Percentiles rank a stretch among this genome's conserved stretches.
Conservation (phyloP, 2,888 invertebrate species). For the Hecatera dysodea region DNA sequence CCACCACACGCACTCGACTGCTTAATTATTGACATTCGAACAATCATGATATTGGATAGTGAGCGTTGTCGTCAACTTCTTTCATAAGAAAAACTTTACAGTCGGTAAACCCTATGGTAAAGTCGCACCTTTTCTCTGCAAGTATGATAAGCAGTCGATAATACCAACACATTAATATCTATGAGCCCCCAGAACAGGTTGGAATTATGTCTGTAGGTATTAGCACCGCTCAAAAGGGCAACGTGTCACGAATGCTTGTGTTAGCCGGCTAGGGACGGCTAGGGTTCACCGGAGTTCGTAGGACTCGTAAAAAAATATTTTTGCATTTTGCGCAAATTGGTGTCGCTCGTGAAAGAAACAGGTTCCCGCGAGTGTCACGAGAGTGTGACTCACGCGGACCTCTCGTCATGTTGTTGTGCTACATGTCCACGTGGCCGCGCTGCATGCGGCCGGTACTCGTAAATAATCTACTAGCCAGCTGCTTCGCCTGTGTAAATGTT, state of each 20-base stretch:
- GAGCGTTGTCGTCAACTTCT: background rate
- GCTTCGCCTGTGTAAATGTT: no score
- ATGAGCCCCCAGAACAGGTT: background rate
- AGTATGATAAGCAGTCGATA: background rate
- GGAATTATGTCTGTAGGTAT: conserved; percentile 17
- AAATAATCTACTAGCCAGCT: background rate
- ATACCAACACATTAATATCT: background rate
- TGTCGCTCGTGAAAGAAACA: conserved; percentile 39
- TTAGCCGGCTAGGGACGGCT: background rate
- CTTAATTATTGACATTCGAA: background rate
- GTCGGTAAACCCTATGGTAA: background rate
- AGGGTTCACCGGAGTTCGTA: conserved; percentile 51
- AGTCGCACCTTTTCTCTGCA: background rate
- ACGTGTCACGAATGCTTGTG: conserved; percentile 26
- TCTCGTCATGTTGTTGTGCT: background rate
- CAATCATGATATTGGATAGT: background rate
- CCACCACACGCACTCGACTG: background rate
- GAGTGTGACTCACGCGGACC: conserved; percentile 30
- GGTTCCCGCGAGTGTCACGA: conserved; percentile 41
- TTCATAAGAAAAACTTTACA: background rate
- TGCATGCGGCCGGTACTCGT: background rate
- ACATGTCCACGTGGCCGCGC: background rate
- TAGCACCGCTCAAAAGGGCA: background rate
- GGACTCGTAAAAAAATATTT: conserved; percentile 41
- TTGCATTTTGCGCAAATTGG: conserved; percentile 29